These are phyloP conservation scores for Artemisiospiza belli DNA, from an alignment of 2,113 vertebrate genomes.

Conservation along the genomic window DNA sequence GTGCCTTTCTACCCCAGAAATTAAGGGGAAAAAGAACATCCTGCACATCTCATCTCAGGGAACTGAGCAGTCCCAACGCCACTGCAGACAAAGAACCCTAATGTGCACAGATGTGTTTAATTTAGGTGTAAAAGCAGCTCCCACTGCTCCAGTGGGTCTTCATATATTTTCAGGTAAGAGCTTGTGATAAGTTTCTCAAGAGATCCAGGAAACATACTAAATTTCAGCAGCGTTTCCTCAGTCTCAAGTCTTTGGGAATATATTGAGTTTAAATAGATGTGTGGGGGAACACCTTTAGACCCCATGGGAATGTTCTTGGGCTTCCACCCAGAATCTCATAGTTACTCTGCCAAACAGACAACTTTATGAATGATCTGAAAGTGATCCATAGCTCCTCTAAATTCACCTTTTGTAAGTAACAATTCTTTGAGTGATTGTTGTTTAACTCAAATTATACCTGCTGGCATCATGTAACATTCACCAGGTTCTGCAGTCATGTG, in stretches of 20 bases:
- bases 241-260: background rate
- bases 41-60: background rate
- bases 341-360: background rate
- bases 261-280: background rate
- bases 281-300: background rate
- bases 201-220: background rate
- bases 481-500: background rate
- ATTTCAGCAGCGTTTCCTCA: background rate
- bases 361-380: background rate
- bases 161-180: background rate
- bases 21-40: background rate
- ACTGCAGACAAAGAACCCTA: background rate
- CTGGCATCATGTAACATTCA: background rate
- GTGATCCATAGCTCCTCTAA: background rate
- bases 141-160: background rate
- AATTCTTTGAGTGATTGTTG: background rate
- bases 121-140: background rate
- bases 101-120: background rate
- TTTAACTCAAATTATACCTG: background rate
- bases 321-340: background rate
- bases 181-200: background rate
- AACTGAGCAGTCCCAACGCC: background rate
- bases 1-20: background rate
- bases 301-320: background rate
- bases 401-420: background rate